These are phyloP conservation scores for Loxodonta africana DNA, from an alignment of 2,113 vertebrate genomes.

Conservation along the genomic window DNA sequence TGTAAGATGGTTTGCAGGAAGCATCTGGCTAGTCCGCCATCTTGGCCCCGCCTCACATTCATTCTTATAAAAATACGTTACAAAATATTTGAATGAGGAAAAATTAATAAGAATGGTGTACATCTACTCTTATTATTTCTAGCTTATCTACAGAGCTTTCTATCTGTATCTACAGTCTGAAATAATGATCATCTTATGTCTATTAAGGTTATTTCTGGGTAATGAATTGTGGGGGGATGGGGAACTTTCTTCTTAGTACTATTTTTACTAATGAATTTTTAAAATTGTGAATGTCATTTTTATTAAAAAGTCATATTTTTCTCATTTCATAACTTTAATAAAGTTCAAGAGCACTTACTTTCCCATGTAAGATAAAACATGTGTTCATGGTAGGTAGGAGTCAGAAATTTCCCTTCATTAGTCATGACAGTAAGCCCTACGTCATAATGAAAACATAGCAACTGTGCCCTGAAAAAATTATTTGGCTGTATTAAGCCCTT, in stretches of 20 bases:
- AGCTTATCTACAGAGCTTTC: too few species aligned
- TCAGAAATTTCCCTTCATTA: background rate
- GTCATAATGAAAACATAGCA: background rate
- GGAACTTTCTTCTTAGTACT: background rate
- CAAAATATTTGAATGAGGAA: too few species aligned
- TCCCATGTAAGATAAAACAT: background rate
- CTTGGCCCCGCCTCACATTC: too few species aligned
- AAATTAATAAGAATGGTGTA: too few species aligned
- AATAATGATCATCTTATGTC: background rate
- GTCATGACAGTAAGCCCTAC: background rate
- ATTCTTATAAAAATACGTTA: too few species aligned
- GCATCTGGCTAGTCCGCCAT: too few species aligned
- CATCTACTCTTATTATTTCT: too few species aligned
- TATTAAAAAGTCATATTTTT: background rate
- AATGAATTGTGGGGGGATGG: background rate
- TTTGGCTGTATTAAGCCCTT: background rate
- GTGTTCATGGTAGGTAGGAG: background rate
- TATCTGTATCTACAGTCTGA: too few species aligned
- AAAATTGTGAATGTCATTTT: background rate
- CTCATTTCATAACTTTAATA: conserved; percentile 81
- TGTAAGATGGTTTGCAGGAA: too few species aligned
- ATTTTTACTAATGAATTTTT: background rate
- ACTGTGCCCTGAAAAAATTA: background rate
- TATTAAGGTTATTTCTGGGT: background rate
- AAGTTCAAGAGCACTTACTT: background rate